A percentile compares a stretch with the other conserved stretches of the same genome.
phyloP scores from a whole-genome alignment of 2,797 vertebrate genomes.

The Dicrostonyx torquatus region DNA sequence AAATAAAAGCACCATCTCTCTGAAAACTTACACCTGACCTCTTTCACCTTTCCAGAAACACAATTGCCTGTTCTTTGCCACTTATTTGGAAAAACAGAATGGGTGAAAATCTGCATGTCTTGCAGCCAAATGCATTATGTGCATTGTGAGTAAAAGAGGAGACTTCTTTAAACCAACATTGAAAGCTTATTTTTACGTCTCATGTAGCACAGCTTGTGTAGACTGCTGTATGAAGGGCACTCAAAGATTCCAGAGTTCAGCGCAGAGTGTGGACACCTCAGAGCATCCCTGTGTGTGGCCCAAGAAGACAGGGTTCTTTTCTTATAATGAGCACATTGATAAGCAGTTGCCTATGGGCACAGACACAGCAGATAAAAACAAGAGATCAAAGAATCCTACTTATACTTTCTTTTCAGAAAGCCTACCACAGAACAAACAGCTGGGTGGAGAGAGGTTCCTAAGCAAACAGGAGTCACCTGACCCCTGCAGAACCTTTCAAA shows the following conservation, averaged over 20 bases:
- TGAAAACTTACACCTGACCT: background rate
- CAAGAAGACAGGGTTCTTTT: background rate
- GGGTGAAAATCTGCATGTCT: background rate
- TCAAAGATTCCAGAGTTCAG: background rate
- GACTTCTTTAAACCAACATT: background rate
- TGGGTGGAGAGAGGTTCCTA: background rate
- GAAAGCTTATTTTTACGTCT: constrained; percentile 23
- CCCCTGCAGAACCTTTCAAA: background rate
- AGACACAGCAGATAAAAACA: background rate
- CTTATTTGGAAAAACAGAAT: background rate
- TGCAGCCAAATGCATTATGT: background rate
- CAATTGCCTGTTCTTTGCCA: background rate
- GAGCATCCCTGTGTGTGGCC: background rate
- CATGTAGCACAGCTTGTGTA: background rate
- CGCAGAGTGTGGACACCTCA: background rate
- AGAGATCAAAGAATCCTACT: background rate
- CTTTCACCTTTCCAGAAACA: background rate
- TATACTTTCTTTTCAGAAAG: background rate
- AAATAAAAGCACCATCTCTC: background rate
- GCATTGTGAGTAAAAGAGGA: background rate
- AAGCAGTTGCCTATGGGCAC: background rate
- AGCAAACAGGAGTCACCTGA: background rate
- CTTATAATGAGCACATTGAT: background rate
- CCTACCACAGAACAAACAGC: background rate
- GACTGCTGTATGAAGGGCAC: background rate